Conservation (phyloP, 2,113 vertebrate species). For the Excalfactoria chinensis region DNA sequence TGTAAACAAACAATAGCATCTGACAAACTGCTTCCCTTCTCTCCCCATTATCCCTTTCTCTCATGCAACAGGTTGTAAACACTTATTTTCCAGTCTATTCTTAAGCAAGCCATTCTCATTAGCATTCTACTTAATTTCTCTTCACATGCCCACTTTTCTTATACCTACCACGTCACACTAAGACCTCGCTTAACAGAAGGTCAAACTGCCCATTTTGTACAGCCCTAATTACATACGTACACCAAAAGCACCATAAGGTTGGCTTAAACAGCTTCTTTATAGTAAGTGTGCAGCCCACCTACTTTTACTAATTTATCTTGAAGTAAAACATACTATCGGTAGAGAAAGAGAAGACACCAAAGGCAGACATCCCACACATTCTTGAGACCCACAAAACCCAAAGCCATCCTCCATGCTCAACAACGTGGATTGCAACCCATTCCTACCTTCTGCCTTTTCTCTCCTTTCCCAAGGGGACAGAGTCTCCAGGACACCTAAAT, state of each 20-base stretch:
- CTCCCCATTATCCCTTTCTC: neutral
- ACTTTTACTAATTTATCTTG: neutral
- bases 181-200: neutral
- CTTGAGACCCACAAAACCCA: neutral
- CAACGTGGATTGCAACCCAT: neutral
- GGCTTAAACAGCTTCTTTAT: neutral
- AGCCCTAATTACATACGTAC: neutral
- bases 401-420: neutral
- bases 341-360: neutral
- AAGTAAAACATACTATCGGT: neutral
- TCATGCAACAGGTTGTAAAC: neutral
- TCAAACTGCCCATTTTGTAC: neutral
- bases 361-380: neutral
- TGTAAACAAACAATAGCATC: neutral
- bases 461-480: neutral
- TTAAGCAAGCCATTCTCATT: neutral
- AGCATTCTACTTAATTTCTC: neutral
- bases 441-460: neutral
- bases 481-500: neutral
- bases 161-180: neutral
- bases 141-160: neutral
- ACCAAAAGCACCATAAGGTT: neutral
- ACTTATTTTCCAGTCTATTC: neutral
- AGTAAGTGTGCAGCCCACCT: neutral
- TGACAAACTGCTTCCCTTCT: constrained; percentile 46